Evolutionary conservation across 92 coral and sea anemone species (phyloP).

Genomic region (Micromussa lordhowensis): DNA sequence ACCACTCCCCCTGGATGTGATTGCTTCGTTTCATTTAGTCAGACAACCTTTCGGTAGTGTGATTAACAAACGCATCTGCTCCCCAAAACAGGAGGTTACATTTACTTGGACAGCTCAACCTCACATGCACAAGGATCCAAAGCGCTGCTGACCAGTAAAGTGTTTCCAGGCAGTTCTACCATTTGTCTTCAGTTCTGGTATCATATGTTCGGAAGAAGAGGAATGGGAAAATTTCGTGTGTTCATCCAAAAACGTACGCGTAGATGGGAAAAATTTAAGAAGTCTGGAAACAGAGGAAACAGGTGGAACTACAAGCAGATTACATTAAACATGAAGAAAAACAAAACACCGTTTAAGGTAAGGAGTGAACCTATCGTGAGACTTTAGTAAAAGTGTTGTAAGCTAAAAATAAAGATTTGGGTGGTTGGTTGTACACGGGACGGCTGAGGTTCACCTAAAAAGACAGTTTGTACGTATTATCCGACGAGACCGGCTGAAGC

Average conservation of each 20-base stretch:
- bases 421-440: neutral
- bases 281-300: conserved; percentile 54
- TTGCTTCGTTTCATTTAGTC: neutral
- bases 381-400: neutral
- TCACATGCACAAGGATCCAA: neutral
- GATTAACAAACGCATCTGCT: neutral
- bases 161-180: conserved; percentile 27
- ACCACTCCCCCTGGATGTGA: neutral
- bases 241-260: conserved; percentile 14
- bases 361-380: neutral
- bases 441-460: neutral
- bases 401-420: too few species aligned
- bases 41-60: neutral
- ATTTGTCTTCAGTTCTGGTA: conserved; percentile 46
- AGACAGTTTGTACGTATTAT: too few species aligned
- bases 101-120: conserved; percentile 31
- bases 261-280: conserved; percentile 22
- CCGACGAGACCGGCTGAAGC: too few species aligned
- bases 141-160: conserved; percentile 32
- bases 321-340: conserved; percentile 28
- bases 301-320: conserved; percentile 45
- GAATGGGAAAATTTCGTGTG: conserved; percentile 56
- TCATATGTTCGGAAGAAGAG: conserved; percentile 38
- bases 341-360: conserved; percentile 30
- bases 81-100: conserved; percentile 31